Evolutionary conservation across 2,113 vertebrate species (phyloP), one percentile per base, ranked within the genome.

Genomic region (Gymnocephalus cernua): DNA sequence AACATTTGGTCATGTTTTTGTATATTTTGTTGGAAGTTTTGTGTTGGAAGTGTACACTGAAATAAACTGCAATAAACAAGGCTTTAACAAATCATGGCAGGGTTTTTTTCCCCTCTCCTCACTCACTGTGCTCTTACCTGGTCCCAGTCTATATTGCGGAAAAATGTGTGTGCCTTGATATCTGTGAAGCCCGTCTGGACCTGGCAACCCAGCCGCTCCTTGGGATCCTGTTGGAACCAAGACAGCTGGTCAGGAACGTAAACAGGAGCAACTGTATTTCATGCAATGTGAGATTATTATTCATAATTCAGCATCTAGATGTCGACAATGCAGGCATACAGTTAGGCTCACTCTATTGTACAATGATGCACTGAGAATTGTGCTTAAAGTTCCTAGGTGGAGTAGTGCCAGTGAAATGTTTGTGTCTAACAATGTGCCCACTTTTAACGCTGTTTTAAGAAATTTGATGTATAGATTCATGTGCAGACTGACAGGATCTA

Each of bases 121-220:
- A 35, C 38, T 63, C 62, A 14, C 19, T 41, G 10, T 29, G 75
- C 32, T 77, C 93, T 97, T 96, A 99, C 98, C 97, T 98, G 96
- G 77, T 99, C 97, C 98, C 98, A 99, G 95, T 99, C 98, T 88
- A 99, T 98, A 94, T 94, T 99, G 92, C 98, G 97, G 95, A 99
- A 99, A 94, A 99, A 99, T 0, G 98, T 99, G 44, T 99, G 98
- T 65, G 97, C 95, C 95, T 98, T 98, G 94, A 99, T 98, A 87
- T 99, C 98, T 4, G 96, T 95, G 93, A 98, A 99, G 81, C 98
- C 98, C 0, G 96, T 97, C 93, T 99, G 96, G 0, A 95, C 96
- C 90, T 99, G 98, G 91, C 98, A 99, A 41, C 98, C 98, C 65
- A 99, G 96, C 90, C 98, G 95, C 90, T 99, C 98, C 93, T 99